Evolutionary conservation across 2,888 invertebrate genomes (phyloP).

Genomic region (Acanthosoma haemorrhoidale): DNA sequence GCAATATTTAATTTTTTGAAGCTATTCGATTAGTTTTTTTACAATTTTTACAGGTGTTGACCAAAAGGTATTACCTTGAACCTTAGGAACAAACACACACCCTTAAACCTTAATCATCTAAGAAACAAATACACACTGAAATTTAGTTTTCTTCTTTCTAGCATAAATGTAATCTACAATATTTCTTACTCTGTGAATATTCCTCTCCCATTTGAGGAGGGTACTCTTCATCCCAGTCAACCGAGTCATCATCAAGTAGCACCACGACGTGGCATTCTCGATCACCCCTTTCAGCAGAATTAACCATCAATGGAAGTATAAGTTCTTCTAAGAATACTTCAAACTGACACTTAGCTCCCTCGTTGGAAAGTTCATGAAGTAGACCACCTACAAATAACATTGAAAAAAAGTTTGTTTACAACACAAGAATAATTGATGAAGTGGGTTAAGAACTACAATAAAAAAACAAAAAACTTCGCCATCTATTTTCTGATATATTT

Average conservation of each 20-base stretch:
- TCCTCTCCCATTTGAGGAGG: slow-evolving; percentile 99
- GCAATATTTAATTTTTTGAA: too few species aligned
- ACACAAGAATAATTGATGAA: background rate
- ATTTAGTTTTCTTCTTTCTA: too few species aligned
- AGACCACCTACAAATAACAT: slow-evolving; percentile 66
- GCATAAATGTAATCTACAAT: too few species aligned
- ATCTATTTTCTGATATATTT: background rate
- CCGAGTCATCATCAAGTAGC: slow-evolving; percentile 87
- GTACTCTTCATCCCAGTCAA: slow-evolving; percentile 98
- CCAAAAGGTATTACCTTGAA: too few species aligned
- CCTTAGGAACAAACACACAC: too few species aligned
- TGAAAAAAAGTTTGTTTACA: background rate
- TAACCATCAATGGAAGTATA: slow-evolving; percentile 94
- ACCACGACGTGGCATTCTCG: slow-evolving; percentile 97
- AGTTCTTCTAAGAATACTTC: slow-evolving; percentile 91
- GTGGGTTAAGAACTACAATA: background rate
- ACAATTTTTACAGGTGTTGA: too few species aligned
- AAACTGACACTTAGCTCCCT: slow-evolving; percentile 97
- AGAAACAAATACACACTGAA: too few species aligned
- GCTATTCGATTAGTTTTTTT: too few species aligned
- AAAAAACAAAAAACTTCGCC: background rate
- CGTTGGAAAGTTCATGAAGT: slow-evolving; percentile 96
- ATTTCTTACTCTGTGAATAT: slow-evolving; percentile 79
- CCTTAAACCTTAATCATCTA: too few species aligned
- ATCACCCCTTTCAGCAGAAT: slow-evolving; percentile 87